Percentiles rank a stretch among this genome's conserved stretches.
phyloP scores from a whole-genome alignment of 2,113 vertebrate species.

The Rhinichthys klamathensis region DNA sequence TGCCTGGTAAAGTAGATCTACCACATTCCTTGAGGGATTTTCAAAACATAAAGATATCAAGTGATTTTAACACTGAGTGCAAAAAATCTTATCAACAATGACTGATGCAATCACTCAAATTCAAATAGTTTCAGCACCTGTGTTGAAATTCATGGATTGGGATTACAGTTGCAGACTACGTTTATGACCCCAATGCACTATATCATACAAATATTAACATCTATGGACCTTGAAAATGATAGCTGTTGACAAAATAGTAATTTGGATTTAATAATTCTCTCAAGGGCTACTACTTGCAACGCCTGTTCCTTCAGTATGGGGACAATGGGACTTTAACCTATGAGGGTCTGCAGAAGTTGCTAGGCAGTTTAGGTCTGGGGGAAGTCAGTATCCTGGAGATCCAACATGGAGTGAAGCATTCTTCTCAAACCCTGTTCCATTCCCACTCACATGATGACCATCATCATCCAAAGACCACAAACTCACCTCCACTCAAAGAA shows the following conservation, averaged over 20 bases:
- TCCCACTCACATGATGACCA: slow-evolving; percentile 59
- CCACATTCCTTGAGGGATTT: slow-evolving; percentile 12
- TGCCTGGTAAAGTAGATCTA: neutral
- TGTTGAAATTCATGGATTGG: neutral
- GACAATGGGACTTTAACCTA: slow-evolving; percentile 77
- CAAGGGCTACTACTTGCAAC: slow-evolving; percentile 79
- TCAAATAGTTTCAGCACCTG: slow-evolving; percentile 17
- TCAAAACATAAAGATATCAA: neutral
- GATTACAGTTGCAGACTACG: neutral
- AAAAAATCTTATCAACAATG: slow-evolving; percentile 7
- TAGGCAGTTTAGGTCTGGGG: slow-evolving; percentile 83
- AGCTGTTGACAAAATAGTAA: neutral
- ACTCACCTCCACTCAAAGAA: neutral
- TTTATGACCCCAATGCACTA: neutral
- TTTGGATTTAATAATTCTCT: slow-evolving; percentile 38
- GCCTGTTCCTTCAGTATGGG: slow-evolving; percentile 81
- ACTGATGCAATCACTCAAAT: slow-evolving; percentile 35
- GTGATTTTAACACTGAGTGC: neutral
- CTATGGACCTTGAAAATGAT: neutral
- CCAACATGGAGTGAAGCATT: slow-evolving; percentile 68
- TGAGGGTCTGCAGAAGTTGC: slow-evolving; percentile 75
- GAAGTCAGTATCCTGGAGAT: slow-evolving; percentile 76
- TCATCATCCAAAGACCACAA: slow-evolving; percentile 40
- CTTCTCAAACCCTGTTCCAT: slow-evolving; percentile 65
- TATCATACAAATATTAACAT: neutral